phyloP scores from a whole-genome alignment of 1,140 invertebrate genomes.

The Calephelis virginiensis region DNA sequence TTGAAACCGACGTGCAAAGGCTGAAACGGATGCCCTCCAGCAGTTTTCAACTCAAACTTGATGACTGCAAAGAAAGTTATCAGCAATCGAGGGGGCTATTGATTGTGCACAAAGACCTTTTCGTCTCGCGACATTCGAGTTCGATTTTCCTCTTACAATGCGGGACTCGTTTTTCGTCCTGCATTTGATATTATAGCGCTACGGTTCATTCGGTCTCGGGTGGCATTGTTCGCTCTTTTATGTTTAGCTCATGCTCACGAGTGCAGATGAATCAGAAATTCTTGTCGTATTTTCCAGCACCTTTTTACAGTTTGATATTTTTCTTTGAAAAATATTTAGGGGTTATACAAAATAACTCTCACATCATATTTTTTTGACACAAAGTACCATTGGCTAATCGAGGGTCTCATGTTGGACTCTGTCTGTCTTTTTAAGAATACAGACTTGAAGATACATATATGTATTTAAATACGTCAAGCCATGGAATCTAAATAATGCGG shows the following conservation, averaged over 20 bases:
- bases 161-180: constrained; percentile 65
- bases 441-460: too few species aligned
- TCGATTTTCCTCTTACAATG: constrained; percentile 72
- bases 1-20: constrained; percentile 29
- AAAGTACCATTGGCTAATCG: too few species aligned
- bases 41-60: constrained; percentile 63
- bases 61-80: constrained; percentile 71
- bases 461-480: too few species aligned
- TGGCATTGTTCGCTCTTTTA: constrained; percentile 50
- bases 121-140: constrained; percentile 72
- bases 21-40: constrained; percentile 48
- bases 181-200: constrained; percentile 62
- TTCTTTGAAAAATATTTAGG: too few species aligned
- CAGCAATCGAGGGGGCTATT: constrained; percentile 70
- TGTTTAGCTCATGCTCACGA: constrained; percentile 29
- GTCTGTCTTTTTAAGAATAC: too few species aligned
- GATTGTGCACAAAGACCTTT: constrained; percentile 72
- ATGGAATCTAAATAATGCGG: too few species aligned
- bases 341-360: too few species aligned
- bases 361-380: too few species aligned
- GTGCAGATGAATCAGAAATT: too few species aligned
- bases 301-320: too few species aligned
- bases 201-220: constrained; percentile 53
- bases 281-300: too few species aligned
- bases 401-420: too few species aligned